Conservation (phyloP, 2,888 invertebrate species). For the Ferdinandea cuprea region DNA sequence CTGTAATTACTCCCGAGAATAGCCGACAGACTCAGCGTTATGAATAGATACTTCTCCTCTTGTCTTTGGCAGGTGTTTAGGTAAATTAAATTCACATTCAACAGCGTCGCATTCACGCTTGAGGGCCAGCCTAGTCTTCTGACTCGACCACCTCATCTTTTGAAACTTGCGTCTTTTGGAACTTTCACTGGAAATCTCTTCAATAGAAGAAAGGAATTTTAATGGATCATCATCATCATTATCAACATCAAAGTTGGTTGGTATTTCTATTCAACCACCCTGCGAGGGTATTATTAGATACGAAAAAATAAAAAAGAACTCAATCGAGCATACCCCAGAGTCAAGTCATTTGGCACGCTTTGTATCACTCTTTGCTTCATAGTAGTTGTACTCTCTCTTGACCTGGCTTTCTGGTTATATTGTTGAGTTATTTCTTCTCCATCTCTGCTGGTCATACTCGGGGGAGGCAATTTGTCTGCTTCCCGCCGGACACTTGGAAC, state of each 20-base stretch:
- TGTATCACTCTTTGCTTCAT: conserved; percentile 32
- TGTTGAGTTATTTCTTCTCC: conserved; percentile 56
- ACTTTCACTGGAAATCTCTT: conserved; percentile 64
- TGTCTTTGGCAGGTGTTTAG: conserved; percentile 45
- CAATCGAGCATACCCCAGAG: conserved; percentile 43
- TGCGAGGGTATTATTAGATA: conserved; percentile 9
- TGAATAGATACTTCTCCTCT: not conserved
- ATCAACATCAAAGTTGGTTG: conserved; percentile 40
- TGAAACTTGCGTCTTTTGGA: conserved; percentile 18
- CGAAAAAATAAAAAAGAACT: conserved; percentile 32
- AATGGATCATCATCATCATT: conserved; percentile 63
- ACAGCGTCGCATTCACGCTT: not conserved
- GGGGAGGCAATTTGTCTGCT: conserved; percentile 69
- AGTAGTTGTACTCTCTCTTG: conserved; percentile 9
- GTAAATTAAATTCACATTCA: conserved; percentile 30
- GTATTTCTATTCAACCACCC: not conserved
- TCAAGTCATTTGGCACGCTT: conserved; percentile 68
- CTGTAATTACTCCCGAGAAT: conserved; percentile 31
- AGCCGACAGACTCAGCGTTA: not conserved
- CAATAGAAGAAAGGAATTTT: conserved; percentile 60
- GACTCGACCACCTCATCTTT: conserved; percentile 27
- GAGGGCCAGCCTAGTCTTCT: not conserved
- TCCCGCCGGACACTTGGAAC: conserved; percentile 68
- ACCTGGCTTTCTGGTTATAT: conserved; percentile 33
- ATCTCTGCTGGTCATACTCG: conserved; percentile 20